A percentile compares a stretch with the other conserved stretches of the same genome.
These are phyloP conservation scores for Drosophila ficusphila DNA, from an alignment of 1,140 invertebrate genomes.

Conservation along the genomic window DNA sequence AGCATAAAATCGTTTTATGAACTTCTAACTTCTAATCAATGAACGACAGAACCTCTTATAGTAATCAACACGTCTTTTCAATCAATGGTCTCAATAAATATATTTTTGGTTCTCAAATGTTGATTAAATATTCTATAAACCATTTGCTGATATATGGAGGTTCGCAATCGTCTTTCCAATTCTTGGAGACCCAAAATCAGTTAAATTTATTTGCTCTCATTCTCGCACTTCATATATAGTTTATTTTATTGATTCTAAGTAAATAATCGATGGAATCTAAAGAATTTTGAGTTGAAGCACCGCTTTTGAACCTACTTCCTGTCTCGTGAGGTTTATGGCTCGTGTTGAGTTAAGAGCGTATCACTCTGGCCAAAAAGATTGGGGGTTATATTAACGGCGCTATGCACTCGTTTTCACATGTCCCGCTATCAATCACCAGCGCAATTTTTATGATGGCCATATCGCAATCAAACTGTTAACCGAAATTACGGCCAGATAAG, in stretches of 20 bases:
- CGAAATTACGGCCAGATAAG: constrained; percentile 60
- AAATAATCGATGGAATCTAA: constrained; percentile 15
- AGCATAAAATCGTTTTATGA: neutral
- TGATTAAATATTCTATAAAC: constrained; percentile 8
- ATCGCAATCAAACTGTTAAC: constrained; percentile 60
- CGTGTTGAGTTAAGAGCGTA: neutral
- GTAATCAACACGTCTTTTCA: neutral
- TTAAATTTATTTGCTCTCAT: constrained; percentile 28
- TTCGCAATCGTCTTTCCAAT: neutral
- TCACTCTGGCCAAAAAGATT: constrained; percentile 21
- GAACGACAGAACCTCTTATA: neutral
- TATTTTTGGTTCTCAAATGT: neutral
- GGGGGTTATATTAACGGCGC: constrained; percentile 33
- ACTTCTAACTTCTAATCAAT: neutral
- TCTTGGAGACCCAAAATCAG: too few species aligned
- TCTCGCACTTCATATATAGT: neutral
- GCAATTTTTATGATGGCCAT: constrained; percentile 36
- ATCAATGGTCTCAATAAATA: constrained; percentile 7
- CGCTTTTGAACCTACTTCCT: constrained; percentile 22
- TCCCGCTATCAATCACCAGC: constrained; percentile 11
- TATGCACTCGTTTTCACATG: constrained; percentile 26
- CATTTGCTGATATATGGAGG: constrained; percentile 7
- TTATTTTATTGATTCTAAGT: neutral
- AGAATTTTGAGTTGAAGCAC: constrained; percentile 5
- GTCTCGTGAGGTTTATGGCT: constrained; percentile 32